Percentiles rank a stretch among this genome's conserved stretches.
These are phyloP conservation scores for Piaya cayana DNA, from an alignment of 2,113 vertebrate species.

Conservation along the genomic window DNA sequence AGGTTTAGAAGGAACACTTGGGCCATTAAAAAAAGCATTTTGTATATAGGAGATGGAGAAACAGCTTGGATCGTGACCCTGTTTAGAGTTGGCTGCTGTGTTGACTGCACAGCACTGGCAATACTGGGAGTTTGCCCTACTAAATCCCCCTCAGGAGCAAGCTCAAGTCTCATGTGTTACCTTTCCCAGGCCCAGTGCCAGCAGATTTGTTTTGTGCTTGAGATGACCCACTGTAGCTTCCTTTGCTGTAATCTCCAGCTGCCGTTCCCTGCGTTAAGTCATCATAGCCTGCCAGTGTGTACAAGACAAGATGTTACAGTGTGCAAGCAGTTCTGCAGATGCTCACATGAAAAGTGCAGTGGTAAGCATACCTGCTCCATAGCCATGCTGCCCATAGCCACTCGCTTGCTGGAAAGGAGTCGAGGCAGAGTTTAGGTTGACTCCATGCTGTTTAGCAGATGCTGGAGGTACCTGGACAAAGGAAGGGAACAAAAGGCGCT, in stretches of 20 bases:
- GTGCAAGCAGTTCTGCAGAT: background rate
- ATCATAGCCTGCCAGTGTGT: slow-evolving; percentile 85
- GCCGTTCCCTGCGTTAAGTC: slow-evolving; percentile 91
- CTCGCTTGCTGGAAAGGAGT: slow-evolving; percentile 90
- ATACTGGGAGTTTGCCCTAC: background rate
- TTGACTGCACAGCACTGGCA: background rate
- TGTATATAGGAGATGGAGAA: background rate
- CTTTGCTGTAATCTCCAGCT: slow-evolving; percentile 93
- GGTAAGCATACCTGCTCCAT: slow-evolving; percentile 26
- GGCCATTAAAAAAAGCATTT: background rate
- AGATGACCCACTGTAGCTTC: slow-evolving; percentile 89
- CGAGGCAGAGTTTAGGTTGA: slow-evolving; percentile 82
- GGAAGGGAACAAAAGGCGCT: background rate
- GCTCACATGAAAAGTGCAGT: fast-evolving
- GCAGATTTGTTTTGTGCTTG: slow-evolving; percentile 92
- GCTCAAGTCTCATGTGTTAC: slow-evolving; percentile 73
- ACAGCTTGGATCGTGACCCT: background rate
- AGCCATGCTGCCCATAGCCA: slow-evolving; percentile 90
- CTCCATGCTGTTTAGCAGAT: slow-evolving; percentile 89
- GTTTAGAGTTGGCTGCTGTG: background rate
- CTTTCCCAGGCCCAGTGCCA: slow-evolving; percentile 92
- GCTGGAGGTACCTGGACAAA: slow-evolving; percentile 84
- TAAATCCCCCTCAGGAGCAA: background rate
- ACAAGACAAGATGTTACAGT: background rate
- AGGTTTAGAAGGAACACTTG: background rate